Conservation (phyloP, 2,888 invertebrate genomes). For the Vannuccia rotundouncinata region DNA sequence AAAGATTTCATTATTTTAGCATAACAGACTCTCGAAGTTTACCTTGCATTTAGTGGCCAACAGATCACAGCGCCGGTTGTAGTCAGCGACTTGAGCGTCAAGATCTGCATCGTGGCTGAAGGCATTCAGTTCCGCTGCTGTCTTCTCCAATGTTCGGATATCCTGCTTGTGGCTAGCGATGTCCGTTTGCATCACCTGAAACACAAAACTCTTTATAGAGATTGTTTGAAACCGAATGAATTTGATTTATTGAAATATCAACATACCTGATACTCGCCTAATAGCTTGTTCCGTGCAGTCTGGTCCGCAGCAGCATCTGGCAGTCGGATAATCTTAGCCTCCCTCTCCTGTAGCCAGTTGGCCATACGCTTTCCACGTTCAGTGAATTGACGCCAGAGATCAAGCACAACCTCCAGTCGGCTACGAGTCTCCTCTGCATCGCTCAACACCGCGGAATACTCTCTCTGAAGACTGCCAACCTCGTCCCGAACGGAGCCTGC, state of each 20-base stretch:
- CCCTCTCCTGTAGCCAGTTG: neutral
- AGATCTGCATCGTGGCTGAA: neutral
- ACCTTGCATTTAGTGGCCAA: slow-evolving; percentile 5
- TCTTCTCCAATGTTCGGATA: neutral
- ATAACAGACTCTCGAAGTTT: neutral
- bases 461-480: neutral
- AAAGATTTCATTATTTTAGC: no score
- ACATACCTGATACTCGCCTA: neutral
- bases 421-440: neutral
- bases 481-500: neutral
- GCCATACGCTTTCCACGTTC: neutral
- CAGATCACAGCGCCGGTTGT: neutral
- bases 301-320: neutral
- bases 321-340: neutral
- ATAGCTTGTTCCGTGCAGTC: neutral
- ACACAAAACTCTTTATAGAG: neutral
- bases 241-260: neutral
- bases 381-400: neutral
- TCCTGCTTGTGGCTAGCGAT: neutral
- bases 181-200: slow-evolving; percentile 4
- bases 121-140: neutral
- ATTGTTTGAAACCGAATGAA: neutral
- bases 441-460: neutral
- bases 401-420: neutral
- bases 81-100: neutral